Conservation (phyloP, 2,113 vertebrate species). For the Chaetodon auriga region DNA sequence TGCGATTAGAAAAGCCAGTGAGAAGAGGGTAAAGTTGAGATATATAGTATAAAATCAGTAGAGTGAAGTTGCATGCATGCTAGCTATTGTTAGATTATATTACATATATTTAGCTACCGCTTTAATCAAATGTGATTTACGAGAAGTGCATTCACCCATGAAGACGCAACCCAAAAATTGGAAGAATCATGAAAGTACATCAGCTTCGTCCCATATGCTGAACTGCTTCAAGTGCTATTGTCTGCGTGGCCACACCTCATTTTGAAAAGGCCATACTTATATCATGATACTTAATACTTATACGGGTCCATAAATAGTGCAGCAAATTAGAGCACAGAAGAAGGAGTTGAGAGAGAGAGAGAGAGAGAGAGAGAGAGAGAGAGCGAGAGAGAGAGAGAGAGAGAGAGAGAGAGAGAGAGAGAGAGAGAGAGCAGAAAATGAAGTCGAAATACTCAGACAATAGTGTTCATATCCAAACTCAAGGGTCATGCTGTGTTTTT, state of each 20-base stretch:
- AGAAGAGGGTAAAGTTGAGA: constrained; percentile 34
- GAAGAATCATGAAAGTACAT: neutral
- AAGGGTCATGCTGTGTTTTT: neutral
- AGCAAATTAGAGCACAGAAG: neutral
- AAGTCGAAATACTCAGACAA: neutral
- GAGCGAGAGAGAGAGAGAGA: too few relatives aligned
- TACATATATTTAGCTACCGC: too few relatives aligned
- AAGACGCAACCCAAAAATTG: neutral
- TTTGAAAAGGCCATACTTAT: constrained; percentile 19
- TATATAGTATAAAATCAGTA: constrained; percentile 34
- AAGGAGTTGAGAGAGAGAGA: neutral
- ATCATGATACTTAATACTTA: neutral
- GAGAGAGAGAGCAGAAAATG: neutral
- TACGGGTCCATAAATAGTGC: neutral
- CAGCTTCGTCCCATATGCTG: neutral
- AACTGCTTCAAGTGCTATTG: neutral
- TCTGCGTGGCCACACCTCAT: neutral
- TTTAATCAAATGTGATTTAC: neutral
- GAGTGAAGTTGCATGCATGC: constrained; percentile 9
- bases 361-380: too few relatives aligned
- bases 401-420: too few relatives aligned
- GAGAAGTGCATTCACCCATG: neutral
- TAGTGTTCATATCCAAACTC: neutral
- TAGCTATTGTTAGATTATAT: too few relatives aligned
- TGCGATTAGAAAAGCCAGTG: constrained; percentile 73